Evolutionary conservation across 2,113 vertebrate genomes (phyloP).

Genomic region (Apodemus speciosus): DNA sequence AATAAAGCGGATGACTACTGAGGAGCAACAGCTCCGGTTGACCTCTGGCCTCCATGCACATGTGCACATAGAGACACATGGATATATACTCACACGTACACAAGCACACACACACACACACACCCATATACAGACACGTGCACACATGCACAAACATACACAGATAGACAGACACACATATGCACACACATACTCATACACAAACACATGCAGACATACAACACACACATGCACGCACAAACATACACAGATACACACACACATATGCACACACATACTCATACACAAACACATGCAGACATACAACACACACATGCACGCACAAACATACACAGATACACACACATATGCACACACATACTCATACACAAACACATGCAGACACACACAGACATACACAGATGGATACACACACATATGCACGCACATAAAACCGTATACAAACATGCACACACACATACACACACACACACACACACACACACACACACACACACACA

Average conservation of each 20-base stretch:
- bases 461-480: no score
- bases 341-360: background rate
- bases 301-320: background rate
- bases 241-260: background rate
- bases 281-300: background rate
- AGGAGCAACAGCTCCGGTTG: background rate
- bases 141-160: background rate
- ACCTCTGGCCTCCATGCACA: background rate
- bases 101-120: background rate
- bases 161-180: background rate
- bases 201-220: background rate
- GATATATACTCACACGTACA: background rate
- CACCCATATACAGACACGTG: no score
- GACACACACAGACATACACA: background rate
- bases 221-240: background rate
- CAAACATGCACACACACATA: background rate
- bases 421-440: background rate
- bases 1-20: background rate
- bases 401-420: background rate
- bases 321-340: background rate
- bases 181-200: background rate
- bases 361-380: background rate
- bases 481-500: background rate
- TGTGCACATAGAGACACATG: background rate
- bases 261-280: no score